Percentiles rank a stretch among this genome's conserved stretches.
Evolutionary conservation across 2,113 vertebrate genomes (phyloP).

Genomic region (Coracopsis vasa): DNA sequence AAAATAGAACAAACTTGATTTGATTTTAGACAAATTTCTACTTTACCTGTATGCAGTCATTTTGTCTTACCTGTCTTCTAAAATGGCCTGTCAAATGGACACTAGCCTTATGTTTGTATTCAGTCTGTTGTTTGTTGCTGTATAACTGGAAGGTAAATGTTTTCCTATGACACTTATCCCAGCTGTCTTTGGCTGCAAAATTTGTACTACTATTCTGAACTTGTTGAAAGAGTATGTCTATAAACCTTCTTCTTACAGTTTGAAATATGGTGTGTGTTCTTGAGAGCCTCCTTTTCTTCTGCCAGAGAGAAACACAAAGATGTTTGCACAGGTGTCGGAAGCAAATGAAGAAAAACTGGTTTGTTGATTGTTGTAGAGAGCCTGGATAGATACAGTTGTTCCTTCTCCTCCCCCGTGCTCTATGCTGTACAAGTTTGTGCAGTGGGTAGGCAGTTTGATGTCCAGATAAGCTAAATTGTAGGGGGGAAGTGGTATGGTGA

Average conservation of each 20-base stretch:
- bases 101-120: neutral
- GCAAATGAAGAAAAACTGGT: constrained; percentile 58
- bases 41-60: neutral
- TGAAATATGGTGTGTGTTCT: neutral
- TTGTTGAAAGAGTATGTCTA: neutral
- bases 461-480: neutral
- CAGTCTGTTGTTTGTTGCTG: neutral
- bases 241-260: neutral
- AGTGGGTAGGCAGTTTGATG: neutral
- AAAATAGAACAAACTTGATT: neutral
- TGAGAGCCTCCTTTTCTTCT: neutral
- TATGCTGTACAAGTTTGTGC: neutral
- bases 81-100: neutral
- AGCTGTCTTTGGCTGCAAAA: neutral
- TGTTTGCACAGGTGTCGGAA: constrained; percentile 27
- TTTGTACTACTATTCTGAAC: neutral
- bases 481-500: neutral
- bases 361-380: constrained; percentile 41
- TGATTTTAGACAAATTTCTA: neutral
- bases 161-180: neutral
- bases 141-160: neutral
- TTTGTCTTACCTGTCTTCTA: neutral
- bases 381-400: neutral
- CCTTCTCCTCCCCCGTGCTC: neutral
- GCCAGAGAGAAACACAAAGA: neutral